Evolutionary conservation across 2,797 vertebrate species (phyloP).

Genomic region (Lagodon rhomboides): DNA sequence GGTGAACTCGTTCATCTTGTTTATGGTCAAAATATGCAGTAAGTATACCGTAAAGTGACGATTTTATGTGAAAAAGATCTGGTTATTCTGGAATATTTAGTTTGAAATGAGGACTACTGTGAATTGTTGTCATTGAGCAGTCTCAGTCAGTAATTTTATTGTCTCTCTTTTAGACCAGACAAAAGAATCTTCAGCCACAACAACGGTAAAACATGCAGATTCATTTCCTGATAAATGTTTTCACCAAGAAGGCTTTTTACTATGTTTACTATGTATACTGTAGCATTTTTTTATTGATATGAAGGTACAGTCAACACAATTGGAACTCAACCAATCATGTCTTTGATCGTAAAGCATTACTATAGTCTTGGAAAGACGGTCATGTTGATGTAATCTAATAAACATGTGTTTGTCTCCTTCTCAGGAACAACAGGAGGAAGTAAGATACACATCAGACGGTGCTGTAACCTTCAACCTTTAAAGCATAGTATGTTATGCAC

Average conservation of each 20-base stretch:
- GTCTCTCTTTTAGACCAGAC: constrained; percentile 33
- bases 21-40: constrained; percentile 43
- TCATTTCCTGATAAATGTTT: background rate
- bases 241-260: background rate
- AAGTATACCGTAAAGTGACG: constrained; percentile 1
- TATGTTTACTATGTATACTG: too few relatives aligned
- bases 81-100: background rate
- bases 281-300: background rate
- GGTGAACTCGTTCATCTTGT: constrained; percentile 25
- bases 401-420: background rate
- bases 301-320: background rate
- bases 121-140: background rate
- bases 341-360: background rate
- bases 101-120: background rate
- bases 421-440: constrained; percentile 10
- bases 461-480: background rate
- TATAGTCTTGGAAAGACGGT: too few relatives aligned
- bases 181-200: constrained; percentile 6
- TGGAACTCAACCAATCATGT: background rate
- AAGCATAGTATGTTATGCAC: background rate
- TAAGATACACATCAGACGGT: background rate
- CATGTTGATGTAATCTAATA: background rate
- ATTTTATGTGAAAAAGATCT: background rate
- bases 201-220: constrained; percentile 17
- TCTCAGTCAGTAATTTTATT: background rate